A percentile compares a stretch with the other conserved stretches of the same genome.
Conservation (phyloP, 2,113 vertebrate species). For the Anthoscopus minutus region DNA sequence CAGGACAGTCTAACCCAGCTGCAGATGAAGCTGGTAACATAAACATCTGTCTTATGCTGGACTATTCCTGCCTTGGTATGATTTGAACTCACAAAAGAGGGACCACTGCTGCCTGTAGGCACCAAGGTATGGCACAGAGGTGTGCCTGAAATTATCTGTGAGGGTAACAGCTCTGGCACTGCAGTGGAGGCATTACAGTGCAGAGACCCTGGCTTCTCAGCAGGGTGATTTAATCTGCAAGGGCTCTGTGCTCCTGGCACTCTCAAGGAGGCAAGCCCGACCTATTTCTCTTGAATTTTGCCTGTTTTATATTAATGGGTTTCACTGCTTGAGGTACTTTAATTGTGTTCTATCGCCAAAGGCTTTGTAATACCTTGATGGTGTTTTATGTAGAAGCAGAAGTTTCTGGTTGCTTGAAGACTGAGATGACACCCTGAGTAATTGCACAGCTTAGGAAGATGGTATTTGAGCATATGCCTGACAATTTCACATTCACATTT, state of each 20-base stretch:
- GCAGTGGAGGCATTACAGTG: background rate
- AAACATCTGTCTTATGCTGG: background rate
- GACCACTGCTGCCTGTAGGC: background rate
- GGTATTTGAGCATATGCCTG: slow-evolving; percentile 37
- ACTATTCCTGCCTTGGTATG: background rate
- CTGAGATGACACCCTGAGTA: slow-evolving; percentile 56
- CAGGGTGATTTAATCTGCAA: background rate
- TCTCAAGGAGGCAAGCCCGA: background rate
- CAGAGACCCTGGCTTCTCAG: background rate
- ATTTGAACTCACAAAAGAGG: background rate
- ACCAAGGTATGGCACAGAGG: background rate
- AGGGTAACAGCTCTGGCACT: rapidly evolving
- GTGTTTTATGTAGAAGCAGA: slow-evolving; percentile 16
- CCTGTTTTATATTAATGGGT: slow-evolving; percentile 28
- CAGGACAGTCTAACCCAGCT: background rate
- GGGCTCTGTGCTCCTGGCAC: background rate
- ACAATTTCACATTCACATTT: background rate
- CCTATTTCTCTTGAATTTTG: background rate
- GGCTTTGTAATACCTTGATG: slow-evolving; percentile 42
- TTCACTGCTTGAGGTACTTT: slow-evolving; percentile 48
- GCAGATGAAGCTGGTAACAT: background rate
- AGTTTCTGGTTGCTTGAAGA: slow-evolving; percentile 38
- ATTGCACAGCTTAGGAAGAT: slow-evolving; percentile 48
- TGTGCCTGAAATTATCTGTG: background rate
- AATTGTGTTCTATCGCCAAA: slow-evolving; percentile 40